These are phyloP conservation scores for Nannobrachium achirus DNA, from an alignment of 2,113 vertebrate species.

Conservation along the genomic window DNA sequence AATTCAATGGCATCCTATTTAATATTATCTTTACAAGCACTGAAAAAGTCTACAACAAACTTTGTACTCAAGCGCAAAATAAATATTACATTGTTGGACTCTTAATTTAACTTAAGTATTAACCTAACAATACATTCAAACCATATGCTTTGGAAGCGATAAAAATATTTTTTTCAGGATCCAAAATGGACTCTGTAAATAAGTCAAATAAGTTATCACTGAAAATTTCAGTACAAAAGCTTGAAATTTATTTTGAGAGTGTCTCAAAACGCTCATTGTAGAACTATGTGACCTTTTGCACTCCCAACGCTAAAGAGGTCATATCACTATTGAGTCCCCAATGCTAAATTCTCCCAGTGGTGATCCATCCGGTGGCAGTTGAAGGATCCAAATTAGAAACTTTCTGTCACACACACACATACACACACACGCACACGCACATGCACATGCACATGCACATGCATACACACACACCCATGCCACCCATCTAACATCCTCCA, in stretches of 20 bases:
- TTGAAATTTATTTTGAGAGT: slow-evolving; percentile 17
- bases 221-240: slow-evolving; percentile 14
- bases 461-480: slow-evolving; percentile 21
- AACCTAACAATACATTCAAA: slow-evolving; percentile 46
- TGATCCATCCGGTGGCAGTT: slow-evolving; percentile 31
- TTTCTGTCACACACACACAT: not conserved
- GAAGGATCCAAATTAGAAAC: slow-evolving; percentile 16
- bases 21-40: slow-evolving; percentile 57
- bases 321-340: slow-evolving; percentile 11
- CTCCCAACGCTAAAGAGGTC: slow-evolving; percentile 15
- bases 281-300: slow-evolving; percentile 5
- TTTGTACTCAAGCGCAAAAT: slow-evolving; percentile 64
- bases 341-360: slow-evolving; percentile 11
- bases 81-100: slow-evolving; percentile 63
- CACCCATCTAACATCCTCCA: slow-evolving; percentile 44
- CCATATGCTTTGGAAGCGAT: slow-evolving; percentile 41
- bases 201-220: slow-evolving; percentile 23
- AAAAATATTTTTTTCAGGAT: slow-evolving; percentile 8
- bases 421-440: slow-evolving; percentile 17
- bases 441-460: slow-evolving; percentile 9
- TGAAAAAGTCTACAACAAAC: slow-evolving; percentile 61
- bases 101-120: slow-evolving; percentile 39
- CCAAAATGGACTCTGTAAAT: slow-evolving; percentile 6
- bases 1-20: slow-evolving; percentile 69
- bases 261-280: slow-evolving; percentile 23